Percentiles rank a stretch among this genome's conserved stretches.
These are phyloP conservation scores for Larimichthys polyactis DNA, from an alignment of 2,113 vertebrate species.

Conservation along the genomic window DNA sequence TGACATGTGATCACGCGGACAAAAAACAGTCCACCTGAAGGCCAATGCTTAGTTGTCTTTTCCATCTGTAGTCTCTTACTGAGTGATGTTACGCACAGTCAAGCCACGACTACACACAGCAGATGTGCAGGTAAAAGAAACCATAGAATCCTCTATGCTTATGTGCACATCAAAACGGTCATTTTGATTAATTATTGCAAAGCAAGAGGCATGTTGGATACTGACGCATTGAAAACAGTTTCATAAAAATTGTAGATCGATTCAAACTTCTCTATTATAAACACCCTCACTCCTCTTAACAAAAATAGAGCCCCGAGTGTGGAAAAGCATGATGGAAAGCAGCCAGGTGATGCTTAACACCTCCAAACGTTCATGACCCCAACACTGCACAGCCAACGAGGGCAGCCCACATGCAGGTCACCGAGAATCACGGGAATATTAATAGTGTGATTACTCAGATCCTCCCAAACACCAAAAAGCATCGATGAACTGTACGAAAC, in stretches of 20 bases:
- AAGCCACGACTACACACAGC: neutral
- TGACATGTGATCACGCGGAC: neutral
- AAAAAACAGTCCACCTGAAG: neutral
- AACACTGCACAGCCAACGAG: slow-evolving; percentile 13
- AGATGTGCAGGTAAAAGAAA: neutral
- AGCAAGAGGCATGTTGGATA: slow-evolving; percentile 3
- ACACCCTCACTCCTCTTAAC: neutral
- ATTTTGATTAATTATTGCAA: slow-evolving; percentile 13
- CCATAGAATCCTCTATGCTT: neutral
- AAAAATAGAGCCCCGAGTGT: neutral
- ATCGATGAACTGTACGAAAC: slow-evolving; percentile 3
- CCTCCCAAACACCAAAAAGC: neutral
- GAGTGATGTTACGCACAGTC: neutral
- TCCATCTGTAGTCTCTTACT: neutral
- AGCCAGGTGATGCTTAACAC: slow-evolving; percentile 1
- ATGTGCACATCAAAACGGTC: neutral
- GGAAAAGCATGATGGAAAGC: neutral
- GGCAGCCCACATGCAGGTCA: slow-evolving; percentile 50
- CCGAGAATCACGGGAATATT: slow-evolving; percentile 52
- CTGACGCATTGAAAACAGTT: neutral
- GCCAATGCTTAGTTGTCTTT: neutral
- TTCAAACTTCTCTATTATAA: slow-evolving; percentile 1
- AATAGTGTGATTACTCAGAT: slow-evolving; percentile 58
- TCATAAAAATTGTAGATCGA: neutral
- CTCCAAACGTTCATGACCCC: neutral